phyloP scores from a whole-genome alignment of 2,113 vertebrate species.

The Epinephelus lanceolatus region DNA sequence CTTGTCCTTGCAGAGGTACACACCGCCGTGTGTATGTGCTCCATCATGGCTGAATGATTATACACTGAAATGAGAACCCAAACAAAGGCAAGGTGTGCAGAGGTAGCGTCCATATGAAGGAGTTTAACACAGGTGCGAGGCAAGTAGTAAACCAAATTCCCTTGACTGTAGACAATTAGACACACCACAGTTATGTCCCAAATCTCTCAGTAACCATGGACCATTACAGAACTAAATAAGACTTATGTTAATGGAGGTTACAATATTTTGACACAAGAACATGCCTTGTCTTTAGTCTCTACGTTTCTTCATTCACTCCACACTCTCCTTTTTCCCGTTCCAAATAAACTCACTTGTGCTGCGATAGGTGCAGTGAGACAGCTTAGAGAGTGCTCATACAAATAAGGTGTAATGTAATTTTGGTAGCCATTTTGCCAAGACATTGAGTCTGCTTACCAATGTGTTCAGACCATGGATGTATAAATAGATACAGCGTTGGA shows the following conservation, averaged over 20 bases:
- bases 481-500: no score
- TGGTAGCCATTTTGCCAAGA: no score
- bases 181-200: background rate
- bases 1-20: slow-evolving; percentile 30
- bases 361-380: no score
- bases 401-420: no score
- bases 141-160: slow-evolving; percentile 15
- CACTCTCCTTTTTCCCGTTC: no score
- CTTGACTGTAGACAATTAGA: background rate
- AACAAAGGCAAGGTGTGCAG: slow-evolving; percentile 25
- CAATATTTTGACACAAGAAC: background rate
- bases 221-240: no score
- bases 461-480: no score
- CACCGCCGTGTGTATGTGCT: background rate
- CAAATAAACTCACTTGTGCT: no score
- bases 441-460: no score
- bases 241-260: background rate
- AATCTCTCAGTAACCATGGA: background rate
- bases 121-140: background rate
- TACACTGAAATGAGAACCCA: slow-evolving; percentile 7
- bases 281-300: background rate
- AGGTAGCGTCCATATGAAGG: slow-evolving; percentile 11
- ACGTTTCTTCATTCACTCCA: no score
- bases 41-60: slow-evolving; percentile 49
- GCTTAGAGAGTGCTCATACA: no score